These are phyloP conservation scores for Tapirus indicus DNA, from an alignment of 2,797 vertebrate genomes.

Conservation along the genomic window DNA sequence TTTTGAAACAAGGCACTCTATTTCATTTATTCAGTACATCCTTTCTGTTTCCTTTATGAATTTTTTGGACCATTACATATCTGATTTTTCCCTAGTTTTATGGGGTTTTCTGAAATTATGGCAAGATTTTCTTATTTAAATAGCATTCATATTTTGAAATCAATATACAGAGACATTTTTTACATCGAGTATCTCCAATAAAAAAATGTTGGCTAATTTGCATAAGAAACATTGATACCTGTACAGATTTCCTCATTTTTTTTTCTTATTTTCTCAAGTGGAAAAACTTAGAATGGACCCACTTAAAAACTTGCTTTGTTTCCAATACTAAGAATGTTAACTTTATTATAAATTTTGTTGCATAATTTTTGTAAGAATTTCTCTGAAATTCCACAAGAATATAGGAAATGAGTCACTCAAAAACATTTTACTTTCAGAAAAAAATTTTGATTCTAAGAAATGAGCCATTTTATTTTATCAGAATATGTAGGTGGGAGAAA, in stretches of 20 bases:
- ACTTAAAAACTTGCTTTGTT: neutral
- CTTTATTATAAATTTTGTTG: neutral
- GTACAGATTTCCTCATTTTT: neutral
- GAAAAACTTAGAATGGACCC: neutral
- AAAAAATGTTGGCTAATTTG: conserved; percentile 23
- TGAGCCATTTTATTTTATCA: neutral
- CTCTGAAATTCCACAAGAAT: neutral
- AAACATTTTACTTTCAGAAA: neutral
- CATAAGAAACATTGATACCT: neutral
- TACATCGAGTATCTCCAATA: neutral
- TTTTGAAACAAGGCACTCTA: neutral
- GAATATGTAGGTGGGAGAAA: neutral
- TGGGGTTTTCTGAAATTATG: neutral
- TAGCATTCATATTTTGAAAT: neutral
- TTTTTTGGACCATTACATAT: neutral
- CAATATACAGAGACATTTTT: neutral
- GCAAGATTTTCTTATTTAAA: neutral
- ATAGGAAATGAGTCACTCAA: neutral
- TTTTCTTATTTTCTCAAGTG: neutral
- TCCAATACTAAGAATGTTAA: neutral
- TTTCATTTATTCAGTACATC: neutral
- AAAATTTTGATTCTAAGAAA: neutral
- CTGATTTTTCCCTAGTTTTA: neutral
- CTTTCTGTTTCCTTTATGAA: neutral
- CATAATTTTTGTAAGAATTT: neutral